Evolutionary conservation across 2,797 vertebrate genomes (phyloP).

Genomic region (Triplophysa bombifrons): DNA sequence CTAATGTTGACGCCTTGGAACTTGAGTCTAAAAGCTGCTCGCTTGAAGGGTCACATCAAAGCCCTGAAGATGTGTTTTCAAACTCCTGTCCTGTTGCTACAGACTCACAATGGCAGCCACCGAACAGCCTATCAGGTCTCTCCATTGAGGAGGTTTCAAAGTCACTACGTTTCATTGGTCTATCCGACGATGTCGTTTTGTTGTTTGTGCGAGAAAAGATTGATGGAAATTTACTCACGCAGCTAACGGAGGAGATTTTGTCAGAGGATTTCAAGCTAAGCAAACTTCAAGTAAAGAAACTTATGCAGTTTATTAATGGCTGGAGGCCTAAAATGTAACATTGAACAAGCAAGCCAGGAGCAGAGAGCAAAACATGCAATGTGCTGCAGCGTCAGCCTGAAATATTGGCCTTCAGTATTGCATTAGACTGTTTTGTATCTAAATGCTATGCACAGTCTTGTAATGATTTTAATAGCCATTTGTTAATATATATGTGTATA

Average conservation of each 20-base stretch:
- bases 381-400: slow-evolving; percentile 53
- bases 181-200: slow-evolving; percentile 88
- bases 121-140: slow-evolving; percentile 85
- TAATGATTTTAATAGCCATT: slow-evolving; percentile 68
- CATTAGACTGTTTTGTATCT: slow-evolving; percentile 78
- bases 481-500: slow-evolving; percentile 59
- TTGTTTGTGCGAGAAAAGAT: slow-evolving; percentile 95
- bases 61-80: slow-evolving; percentile 75
- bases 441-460: slow-evolving; percentile 84
- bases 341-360: slow-evolving; percentile 32
- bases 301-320: slow-evolving; percentile 96
- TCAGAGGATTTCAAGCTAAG: slow-evolving; percentile 96
- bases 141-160: slow-evolving; percentile 94
- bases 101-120: slow-evolving; percentile 60
- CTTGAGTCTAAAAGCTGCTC: slow-evolving; percentile 71
- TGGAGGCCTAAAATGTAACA: slow-evolving; percentile 95
- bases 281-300: slow-evolving; percentile 98
- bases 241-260: slow-evolving; percentile 95
- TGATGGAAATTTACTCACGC: slow-evolving; percentile 93
- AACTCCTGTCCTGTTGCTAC: slow-evolving; percentile 72
- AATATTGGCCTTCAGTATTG: slow-evolving; percentile 74
- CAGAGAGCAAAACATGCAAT: slow-evolving; percentile 45
- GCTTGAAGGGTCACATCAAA: slow-evolving; percentile 72
- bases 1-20: slow-evolving; percentile 69
- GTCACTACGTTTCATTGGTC: slow-evolving; percentile 92